These are phyloP conservation scores for Bombus confusus DNA, from an alignment of 1,140 invertebrate species.

Conservation along the genomic window DNA sequence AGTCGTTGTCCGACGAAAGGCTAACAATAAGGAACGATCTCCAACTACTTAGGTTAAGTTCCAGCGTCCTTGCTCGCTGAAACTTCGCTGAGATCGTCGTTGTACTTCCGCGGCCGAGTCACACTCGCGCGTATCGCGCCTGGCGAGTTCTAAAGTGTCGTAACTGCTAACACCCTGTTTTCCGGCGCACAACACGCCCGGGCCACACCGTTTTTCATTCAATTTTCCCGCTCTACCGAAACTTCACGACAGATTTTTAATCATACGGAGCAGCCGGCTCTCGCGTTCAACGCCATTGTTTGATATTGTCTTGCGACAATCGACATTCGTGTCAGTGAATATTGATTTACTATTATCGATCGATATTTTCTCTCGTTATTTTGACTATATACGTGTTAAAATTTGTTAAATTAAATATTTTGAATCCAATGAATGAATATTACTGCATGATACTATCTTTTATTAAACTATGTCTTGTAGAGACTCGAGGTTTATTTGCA, in stretches of 20 bases:
- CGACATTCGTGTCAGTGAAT: not conserved
- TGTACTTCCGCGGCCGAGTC: constrained; percentile 72
- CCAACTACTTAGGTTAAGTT: constrained; percentile 78
- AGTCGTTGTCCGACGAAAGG: constrained; percentile 66
- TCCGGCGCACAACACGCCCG: constrained; percentile 46
- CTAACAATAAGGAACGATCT: constrained; percentile 75
- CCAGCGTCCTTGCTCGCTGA: constrained; percentile 64
- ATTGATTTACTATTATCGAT: not conserved
- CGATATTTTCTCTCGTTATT: not conserved
- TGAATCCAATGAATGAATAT: too few species aligned
- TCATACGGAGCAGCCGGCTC: constrained; percentile 3
- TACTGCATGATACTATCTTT: too few species aligned
- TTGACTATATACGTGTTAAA: not conserved
- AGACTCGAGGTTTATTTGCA: too few species aligned
- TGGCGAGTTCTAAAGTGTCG: constrained; percentile 69
- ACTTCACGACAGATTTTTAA: constrained; percentile 43
- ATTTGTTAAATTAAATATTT: not conserved
- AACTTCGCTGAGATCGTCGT: constrained; percentile 71
- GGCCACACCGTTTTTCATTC: constrained; percentile 31
- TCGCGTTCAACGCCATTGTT: not conserved
- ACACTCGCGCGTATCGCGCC: constrained; percentile 68
- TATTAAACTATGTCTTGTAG: too few species aligned
- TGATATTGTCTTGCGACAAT: not conserved
- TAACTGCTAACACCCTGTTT: constrained; percentile 67
- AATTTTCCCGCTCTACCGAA: not conserved